Conservation (phyloP, 2,113 vertebrate genomes). For the Hippocampus mohnikei region DNA sequence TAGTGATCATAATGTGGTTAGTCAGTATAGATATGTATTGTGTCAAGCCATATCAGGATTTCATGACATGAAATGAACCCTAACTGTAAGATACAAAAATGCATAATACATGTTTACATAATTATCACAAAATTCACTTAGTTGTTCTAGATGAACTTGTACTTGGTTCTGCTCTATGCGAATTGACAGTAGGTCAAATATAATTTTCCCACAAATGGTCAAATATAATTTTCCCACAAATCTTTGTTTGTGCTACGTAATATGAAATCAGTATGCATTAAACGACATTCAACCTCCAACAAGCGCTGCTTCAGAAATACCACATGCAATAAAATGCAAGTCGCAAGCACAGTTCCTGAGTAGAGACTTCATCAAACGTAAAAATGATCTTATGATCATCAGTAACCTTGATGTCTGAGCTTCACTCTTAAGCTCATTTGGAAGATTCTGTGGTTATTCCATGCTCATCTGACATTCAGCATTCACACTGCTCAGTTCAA, state of each 20-base stretch:
- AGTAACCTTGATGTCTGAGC: not conserved
- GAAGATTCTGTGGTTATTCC: not conserved
- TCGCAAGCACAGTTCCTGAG: not conserved
- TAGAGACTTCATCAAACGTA: not conserved
- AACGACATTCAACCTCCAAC: not conserved
- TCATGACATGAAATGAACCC: not conserved
- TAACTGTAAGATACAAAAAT: no score
- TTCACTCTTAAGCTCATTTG: not conserved
- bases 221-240: not conserved
- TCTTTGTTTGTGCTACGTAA: not conserved
- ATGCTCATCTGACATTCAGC: not conserved
- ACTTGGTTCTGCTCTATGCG: not conserved
- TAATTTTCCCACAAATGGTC: not conserved
- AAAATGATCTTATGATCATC: not conserved
- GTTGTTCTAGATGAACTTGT: no score
- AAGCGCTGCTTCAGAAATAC: not conserved
- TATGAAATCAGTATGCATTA: not conserved
- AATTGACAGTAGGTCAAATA: not conserved
- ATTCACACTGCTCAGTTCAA: not conserved
- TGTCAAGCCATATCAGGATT: not conserved
- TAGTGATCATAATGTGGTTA: not conserved
- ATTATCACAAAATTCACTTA: no score
- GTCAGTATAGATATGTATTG: not conserved
- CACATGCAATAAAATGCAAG: not conserved
- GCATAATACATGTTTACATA: no score